Conservation (phyloP, 2,797 vertebrate genomes). For the Heteromormyrus szaboi region DNA sequence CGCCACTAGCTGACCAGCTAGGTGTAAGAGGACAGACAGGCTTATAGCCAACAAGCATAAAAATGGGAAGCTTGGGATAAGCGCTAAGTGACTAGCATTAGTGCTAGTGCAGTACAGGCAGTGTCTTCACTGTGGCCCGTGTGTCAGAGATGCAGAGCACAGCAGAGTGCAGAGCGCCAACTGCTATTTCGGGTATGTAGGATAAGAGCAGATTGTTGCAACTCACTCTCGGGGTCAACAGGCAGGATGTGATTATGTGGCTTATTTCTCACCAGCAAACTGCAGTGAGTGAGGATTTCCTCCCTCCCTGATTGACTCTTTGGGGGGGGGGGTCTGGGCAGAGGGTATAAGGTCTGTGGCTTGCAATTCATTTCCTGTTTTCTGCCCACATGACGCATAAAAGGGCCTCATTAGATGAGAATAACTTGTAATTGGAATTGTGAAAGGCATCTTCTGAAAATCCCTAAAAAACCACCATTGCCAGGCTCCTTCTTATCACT, state of each 20-base stretch:
- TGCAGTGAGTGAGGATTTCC: conserved; percentile 20
- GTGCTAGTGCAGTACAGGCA: background rate
- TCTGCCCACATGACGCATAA: background rate
- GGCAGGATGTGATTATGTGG: conserved; percentile 22
- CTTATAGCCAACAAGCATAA: background rate
- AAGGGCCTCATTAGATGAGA: background rate
- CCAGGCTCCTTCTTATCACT: background rate
- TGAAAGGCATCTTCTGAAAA: background rate
- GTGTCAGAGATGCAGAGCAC: background rate
- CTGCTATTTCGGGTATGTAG: background rate
- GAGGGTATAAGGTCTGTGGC: background rate
- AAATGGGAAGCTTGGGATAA: background rate
- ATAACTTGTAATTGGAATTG: background rate
- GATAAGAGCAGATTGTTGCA: background rate
- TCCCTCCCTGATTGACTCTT: background rate
- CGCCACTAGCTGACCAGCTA: background rate
- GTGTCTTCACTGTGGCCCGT: no score
- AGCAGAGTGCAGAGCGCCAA: background rate
- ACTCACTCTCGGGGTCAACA: background rate
- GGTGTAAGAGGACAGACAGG: background rate
- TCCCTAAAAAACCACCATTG: background rate
- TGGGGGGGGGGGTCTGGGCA: no score
- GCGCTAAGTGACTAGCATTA: background rate
- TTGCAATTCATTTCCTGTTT: conserved; percentile 19
- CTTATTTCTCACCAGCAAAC: background rate